These are phyloP conservation scores for Heliconius charithonia DNA, from an alignment of 2,888 invertebrate genomes.

Conservation along the genomic window DNA sequence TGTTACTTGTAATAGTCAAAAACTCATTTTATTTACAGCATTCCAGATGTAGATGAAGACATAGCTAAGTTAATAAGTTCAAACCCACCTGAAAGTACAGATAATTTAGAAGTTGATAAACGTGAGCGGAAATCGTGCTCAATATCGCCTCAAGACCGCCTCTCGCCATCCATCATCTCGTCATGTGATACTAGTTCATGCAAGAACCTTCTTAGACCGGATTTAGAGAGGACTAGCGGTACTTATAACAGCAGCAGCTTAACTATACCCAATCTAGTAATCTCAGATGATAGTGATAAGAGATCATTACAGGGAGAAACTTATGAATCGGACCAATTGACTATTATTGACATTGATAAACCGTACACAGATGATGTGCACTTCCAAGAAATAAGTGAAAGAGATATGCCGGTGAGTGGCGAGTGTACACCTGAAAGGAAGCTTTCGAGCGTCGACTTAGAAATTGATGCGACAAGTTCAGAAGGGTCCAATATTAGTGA, in stretches of 20 bases:
- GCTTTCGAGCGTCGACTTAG: constrained; percentile 74
- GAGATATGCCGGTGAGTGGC: constrained; percentile 69
- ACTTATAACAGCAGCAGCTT: constrained; percentile 74
- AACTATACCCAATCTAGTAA: constrained; percentile 78
- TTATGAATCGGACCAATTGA: constrained; percentile 85
- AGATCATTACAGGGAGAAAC: constrained; percentile 79
- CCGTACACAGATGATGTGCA: constrained; percentile 79
- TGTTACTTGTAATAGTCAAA: neutral
- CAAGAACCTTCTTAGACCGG: constrained; percentile 71
- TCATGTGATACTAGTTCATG: constrained; percentile 80
- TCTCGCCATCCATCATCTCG: constrained; percentile 75
- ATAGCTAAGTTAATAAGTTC: constrained; percentile 78
- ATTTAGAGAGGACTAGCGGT: constrained; percentile 59
- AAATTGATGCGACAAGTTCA: constrained; percentile 83
- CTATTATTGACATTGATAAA: constrained; percentile 86
- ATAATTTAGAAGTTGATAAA: constrained; percentile 65
- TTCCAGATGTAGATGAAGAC: constrained; percentile 83
- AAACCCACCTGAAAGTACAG: constrained; percentile 63
- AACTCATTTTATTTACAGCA: constrained; percentile 61
- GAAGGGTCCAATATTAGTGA: constrained; percentile 88
- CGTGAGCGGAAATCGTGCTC: constrained; percentile 66
- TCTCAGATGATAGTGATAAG: constrained; percentile 79
- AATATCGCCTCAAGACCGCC: constrained; percentile 68
- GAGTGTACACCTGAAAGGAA: constrained; percentile 75
- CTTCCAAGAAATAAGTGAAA: constrained; percentile 66